Evolutionary conservation across 2,888 invertebrate species (phyloP).

Genomic region (Zonitis immaculata): DNA sequence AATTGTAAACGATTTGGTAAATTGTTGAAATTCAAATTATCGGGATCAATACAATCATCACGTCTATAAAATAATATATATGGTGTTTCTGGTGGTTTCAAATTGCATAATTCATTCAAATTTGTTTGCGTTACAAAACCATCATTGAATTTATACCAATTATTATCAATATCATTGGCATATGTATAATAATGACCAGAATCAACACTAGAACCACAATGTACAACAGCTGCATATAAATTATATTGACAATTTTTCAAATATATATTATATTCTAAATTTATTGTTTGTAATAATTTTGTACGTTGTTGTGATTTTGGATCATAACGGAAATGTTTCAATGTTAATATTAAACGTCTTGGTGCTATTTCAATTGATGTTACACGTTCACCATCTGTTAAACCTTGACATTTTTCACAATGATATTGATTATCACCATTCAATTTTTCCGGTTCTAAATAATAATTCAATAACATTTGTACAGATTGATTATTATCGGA

Average conservation of each 20-base stretch:
- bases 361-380: conserved; percentile 69
- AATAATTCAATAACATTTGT: conserved; percentile 73
- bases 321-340: conserved; percentile 76
- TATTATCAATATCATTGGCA: conserved; percentile 60
- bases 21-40: conserved; percentile 33
- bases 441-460: conserved; percentile 70
- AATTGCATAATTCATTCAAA: conserved; percentile 57
- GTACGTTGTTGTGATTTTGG: conserved; percentile 67
- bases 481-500: conserved; percentile 58
- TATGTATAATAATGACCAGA: conserved; percentile 87
- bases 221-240: conserved; percentile 79
- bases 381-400: conserved; percentile 72
- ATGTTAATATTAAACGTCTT: conserved; percentile 70
- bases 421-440: conserved; percentile 78
- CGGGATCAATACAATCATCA: conserved; percentile 39
- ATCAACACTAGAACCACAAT: conserved; percentile 76
- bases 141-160: conserved; percentile 81
- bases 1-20: conserved; percentile 38
- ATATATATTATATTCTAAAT: conserved; percentile 56
- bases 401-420: conserved; percentile 68
- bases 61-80: conserved; percentile 75
- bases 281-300: conserved; percentile 64
- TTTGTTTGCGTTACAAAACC: conserved; percentile 61
- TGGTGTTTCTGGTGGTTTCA: conserved; percentile 71
- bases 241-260: conserved; percentile 57